Evolutionary conservation across 2,888 invertebrate species (phyloP), one percentile per base, ranked within the genome.

Genomic region (Habrosyne pyritoides): DNA sequence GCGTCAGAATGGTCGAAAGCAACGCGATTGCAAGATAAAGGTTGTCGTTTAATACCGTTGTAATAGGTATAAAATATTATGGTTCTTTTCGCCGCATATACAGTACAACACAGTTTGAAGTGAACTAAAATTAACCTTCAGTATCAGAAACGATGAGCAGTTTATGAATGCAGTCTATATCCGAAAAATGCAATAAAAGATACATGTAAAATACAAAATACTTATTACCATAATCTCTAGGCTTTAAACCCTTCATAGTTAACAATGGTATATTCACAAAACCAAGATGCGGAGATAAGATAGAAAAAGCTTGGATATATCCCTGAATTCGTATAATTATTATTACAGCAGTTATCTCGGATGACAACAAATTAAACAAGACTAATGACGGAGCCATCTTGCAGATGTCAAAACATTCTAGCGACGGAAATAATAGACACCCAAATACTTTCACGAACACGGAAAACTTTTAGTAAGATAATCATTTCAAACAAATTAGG

Each of bases 381-480:
- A 67, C 57, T 52, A 66, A 75, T 66, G 60, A 56, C 56, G 53
- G 54, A 58, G 65, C 63, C 65, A 70, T 68, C 64, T 62, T 57
- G 61, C 56, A 52, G 47, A 47, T 79, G 80, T 72, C 80, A 74
- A 76, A 77, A 79, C 78, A 78, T 71, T 70, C 69, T 65, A 59
- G 61, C 61, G 66, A 76, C 68, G 64, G 67, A 77, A 76, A 79
- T 77, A 78, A 73, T 69, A 60, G 67, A 61, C 66, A 63, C 28
- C 53, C 60, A 71, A 78, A 84, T 83, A 75, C 70, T 83, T 78
- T 83, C 83, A 84, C 83, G 83, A 77, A 81, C 81, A 64, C 59
- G 62, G 61, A 71, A 66, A 71, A 61, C 60, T 65, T 71, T 67
- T 26, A 53, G 33, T 61, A 56, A 53, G 69, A 72, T 63, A 50